phyloP scores from a whole-genome alignment of 1,140 invertebrate genomes.

The Arion vulgaris region DNA sequence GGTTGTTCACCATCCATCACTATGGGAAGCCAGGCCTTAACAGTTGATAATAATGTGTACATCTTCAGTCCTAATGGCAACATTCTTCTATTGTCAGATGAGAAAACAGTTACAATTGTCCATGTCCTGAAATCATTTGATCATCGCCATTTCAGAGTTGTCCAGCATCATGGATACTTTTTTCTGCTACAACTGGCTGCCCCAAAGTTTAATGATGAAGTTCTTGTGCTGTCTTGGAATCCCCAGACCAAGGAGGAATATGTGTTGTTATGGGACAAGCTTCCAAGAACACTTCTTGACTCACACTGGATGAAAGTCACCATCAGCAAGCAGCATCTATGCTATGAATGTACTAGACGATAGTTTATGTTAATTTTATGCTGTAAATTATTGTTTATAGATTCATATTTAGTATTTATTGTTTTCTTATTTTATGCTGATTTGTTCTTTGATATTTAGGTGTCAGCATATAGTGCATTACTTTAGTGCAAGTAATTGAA shows the following conservation, averaged over 20 bases:
- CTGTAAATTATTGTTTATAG: neutral
- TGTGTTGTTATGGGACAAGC: constrained; percentile 35
- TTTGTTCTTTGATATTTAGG: no score
- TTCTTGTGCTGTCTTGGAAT: constrained; percentile 36
- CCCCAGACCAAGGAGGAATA: constrained; percentile 21
- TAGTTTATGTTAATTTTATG: no score
- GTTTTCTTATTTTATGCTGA: neutral
- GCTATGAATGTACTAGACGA: constrained; percentile 41
- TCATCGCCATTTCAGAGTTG: constrained; percentile 42
- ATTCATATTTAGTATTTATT: neutral
- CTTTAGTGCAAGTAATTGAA: no score
- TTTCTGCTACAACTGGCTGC: constrained; percentile 44
- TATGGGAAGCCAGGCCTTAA: constrained; percentile 45
- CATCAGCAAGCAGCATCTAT: constrained; percentile 45
- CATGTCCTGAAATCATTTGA: constrained; percentile 42
- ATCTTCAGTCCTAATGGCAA: constrained; percentile 47
- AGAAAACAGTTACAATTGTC: constrained; percentile 33
- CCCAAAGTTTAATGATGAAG: constrained; percentile 44
- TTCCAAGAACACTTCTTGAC: constrained; percentile 45
- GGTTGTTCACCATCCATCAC: constrained; percentile 36
- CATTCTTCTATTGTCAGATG: constrained; percentile 30
- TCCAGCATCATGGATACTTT: constrained; percentile 41
- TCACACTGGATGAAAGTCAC: constrained; percentile 48
- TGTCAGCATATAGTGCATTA: no score
- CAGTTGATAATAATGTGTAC: constrained; percentile 44